These are phyloP conservation scores for Lophotis ruficrista DNA, from an alignment of 2,113 vertebrate genomes.

Conservation along the genomic window DNA sequence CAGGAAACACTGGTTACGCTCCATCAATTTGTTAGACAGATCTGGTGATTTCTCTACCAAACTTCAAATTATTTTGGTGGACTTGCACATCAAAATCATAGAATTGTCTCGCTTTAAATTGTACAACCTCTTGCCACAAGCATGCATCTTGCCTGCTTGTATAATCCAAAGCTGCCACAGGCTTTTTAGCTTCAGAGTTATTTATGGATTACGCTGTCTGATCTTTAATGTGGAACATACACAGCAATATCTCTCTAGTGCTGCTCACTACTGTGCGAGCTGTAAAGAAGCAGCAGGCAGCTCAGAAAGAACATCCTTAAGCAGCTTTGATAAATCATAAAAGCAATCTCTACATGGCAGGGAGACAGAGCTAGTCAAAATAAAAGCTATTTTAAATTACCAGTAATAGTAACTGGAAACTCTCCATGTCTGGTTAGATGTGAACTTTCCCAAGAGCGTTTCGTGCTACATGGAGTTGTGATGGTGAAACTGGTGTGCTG, in stretches of 20 bases:
- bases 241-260: background rate
- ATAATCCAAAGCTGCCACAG: background rate
- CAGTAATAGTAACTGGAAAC: background rate
- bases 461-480: background rate
- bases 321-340: conserved; percentile 51
- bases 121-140: background rate
- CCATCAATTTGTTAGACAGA: background rate
- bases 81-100: background rate
- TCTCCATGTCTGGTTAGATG: background rate
- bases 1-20: background rate
- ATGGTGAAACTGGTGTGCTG: background rate
- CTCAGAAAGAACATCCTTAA: conserved; percentile 33
- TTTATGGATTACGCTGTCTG: conserved; percentile 35
- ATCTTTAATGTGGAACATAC: conserved; percentile 12
- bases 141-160: background rate
- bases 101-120: background rate
- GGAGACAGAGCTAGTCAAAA: conserved; percentile 2
- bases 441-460: background rate
- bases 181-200: conserved; percentile 6
- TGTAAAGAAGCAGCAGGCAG: background rate
- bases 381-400: conserved; percentile 33
- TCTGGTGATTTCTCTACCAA: background rate
- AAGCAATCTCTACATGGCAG: conserved; percentile 20
- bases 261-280: background rate
- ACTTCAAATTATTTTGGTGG: background rate